These are phyloP conservation scores for Luperina nickerlii DNA, from an alignment of 2,888 invertebrate species.

Conservation along the genomic window DNA sequence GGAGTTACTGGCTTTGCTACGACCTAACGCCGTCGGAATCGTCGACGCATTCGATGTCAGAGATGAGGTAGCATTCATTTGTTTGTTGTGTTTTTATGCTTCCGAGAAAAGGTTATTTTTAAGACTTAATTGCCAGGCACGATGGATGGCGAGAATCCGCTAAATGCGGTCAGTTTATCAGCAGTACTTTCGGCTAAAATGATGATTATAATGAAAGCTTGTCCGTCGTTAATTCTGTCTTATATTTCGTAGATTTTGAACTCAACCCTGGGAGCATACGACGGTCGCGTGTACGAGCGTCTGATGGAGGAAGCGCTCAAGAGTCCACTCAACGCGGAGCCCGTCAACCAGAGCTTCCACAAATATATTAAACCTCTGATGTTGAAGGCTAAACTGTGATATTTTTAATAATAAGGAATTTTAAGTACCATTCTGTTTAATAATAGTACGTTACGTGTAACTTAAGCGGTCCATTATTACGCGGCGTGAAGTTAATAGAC, in stretches of 20 bases:
- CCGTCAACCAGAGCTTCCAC: constrained; percentile 94
- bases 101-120: too few relatives aligned
- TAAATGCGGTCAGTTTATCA: background rate
- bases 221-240: background rate
- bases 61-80: constrained; percentile 90
- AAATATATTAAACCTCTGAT: constrained; percentile 93
- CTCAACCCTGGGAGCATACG: constrained; percentile 94
- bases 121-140: too few relatives aligned
- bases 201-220: background rate
- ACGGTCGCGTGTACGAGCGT: constrained; percentile 95
- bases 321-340: constrained; percentile 94
- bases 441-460: background rate
- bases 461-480: background rate
- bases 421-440: constrained; percentile 3
- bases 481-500: too few relatives aligned
- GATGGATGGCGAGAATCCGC: too few relatives aligned
- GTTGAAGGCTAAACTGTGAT: constrained; percentile 92
- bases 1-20: constrained; percentile 91
- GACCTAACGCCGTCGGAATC: constrained; percentile 96
- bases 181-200: background rate
- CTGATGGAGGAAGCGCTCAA: constrained; percentile 94
- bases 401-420: constrained; percentile 14
- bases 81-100: background rate
- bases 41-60: constrained; percentile 97
- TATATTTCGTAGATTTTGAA: constrained; percentile 78